A percentile compares a stretch with the other conserved stretches of the same genome.
Conservation (phyloP, 2,113 vertebrate species). For the Alaudala cheleensis region DNA sequence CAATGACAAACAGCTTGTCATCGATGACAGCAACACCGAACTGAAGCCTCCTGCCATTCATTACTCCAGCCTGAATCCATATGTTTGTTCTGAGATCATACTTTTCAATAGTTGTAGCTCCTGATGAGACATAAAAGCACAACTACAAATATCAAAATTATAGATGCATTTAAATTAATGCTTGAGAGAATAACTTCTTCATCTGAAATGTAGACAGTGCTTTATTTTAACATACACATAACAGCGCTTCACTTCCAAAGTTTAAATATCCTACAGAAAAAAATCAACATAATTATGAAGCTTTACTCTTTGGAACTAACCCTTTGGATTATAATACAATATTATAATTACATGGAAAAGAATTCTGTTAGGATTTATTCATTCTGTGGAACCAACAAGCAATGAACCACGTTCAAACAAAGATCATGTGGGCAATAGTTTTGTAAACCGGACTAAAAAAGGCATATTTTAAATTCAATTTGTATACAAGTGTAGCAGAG, state of each 20-base stretch:
- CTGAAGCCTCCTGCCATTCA: slow-evolving; percentile 81
- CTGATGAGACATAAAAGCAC: slow-evolving; percentile 67
- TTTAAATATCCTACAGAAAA: not conserved
- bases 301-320: not conserved
- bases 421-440: not conserved
- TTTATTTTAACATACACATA: not conserved
- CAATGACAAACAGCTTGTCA: slow-evolving; percentile 83
- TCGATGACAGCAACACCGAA: slow-evolving; percentile 84
- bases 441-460: slow-evolving; percentile 25
- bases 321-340: not conserved
- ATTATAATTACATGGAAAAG: not conserved
- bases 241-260: not conserved
- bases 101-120: slow-evolving; percentile 82
- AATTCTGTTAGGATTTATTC: not conserved
- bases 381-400: not conserved
- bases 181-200: not conserved
- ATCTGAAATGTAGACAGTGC: not conserved
- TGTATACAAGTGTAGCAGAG: slow-evolving; percentile 1
- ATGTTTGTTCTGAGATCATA: slow-evolving; percentile 83
- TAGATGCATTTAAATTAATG: not conserved
- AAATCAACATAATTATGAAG: not conserved
- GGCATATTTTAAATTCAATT: not conserved
- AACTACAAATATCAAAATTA: not conserved
- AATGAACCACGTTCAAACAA: slow-evolving; percentile 3
- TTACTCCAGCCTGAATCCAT: slow-evolving; percentile 82